Evolutionary conservation across 2,113 vertebrate genomes (phyloP).

Genomic region (Poecile atricapillus): DNA sequence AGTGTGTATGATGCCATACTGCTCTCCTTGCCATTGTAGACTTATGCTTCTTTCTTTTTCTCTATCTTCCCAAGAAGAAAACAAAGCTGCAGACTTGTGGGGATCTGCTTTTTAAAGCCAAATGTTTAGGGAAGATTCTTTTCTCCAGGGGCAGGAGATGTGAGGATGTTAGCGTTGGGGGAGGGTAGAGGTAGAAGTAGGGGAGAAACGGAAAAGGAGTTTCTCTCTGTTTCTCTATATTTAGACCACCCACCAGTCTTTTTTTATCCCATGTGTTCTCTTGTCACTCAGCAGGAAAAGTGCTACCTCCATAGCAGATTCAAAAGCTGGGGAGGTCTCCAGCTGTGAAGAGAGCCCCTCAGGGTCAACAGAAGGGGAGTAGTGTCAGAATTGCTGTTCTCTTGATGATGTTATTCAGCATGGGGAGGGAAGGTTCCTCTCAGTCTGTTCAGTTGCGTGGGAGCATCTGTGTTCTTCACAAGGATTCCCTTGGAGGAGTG

Average conservation of each 20-base stretch:
- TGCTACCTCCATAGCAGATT: background rate
- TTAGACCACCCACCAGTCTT: slow-evolving; percentile 11
- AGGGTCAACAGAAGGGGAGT: background rate
- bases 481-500: background rate
- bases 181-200: background rate
- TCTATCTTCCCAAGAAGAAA: background rate
- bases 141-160: background rate
- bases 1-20: background rate
- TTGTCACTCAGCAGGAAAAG: background rate
- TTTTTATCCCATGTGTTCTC: background rate
- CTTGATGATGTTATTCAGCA: background rate
- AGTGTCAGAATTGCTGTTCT: background rate
- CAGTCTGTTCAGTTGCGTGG: background rate
- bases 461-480: background rate
- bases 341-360: background rate
- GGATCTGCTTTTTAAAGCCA: background rate
- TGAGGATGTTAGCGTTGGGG: background rate
- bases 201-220: background rate
- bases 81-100: background rate
- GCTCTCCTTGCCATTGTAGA: background rate
- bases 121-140: background rate
- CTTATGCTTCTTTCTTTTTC: background rate
- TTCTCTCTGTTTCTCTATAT: background rate
- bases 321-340: background rate
- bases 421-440: background rate